Percentiles rank a stretch among this genome's conserved stretches.
Evolutionary conservation across 2,797 vertebrate species (phyloP).

Genomic region (Remorina albescens): DNA sequence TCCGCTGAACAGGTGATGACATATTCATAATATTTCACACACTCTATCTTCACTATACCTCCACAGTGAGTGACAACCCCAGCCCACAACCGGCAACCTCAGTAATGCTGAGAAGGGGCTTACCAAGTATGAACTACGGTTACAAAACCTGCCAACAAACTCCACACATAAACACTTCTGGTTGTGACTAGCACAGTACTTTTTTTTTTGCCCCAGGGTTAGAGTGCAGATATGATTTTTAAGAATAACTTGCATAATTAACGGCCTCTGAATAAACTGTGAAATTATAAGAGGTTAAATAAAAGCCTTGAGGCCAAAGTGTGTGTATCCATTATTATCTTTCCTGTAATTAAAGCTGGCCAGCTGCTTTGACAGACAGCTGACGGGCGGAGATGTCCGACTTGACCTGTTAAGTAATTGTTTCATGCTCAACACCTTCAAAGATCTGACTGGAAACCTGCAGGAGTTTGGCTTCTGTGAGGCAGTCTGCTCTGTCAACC

Average conservation of each 20-base stretch:
- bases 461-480: not conserved
- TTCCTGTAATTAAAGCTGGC: not conserved
- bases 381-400: not conserved
- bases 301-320: not conserved
- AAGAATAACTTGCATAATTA: not conserved
- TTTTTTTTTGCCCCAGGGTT: not conserved
- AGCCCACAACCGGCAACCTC: not conserved
- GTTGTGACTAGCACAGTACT: conserved; percentile 18
- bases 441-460: not conserved
- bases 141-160: conserved; percentile 58
- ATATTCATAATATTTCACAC: conserved; percentile 71
- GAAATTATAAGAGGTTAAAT: not conserved
- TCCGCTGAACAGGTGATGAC: conserved; percentile 63
- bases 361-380: not conserved
- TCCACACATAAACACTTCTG: conserved; percentile 32
- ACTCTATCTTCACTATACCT: conserved; percentile 45
- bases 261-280: not conserved
- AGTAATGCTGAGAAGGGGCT: conserved; percentile 46
- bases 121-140: conserved; percentile 30
- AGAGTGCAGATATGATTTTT: not conserved
- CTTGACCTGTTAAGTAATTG: not conserved
- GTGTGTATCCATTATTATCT: not conserved
- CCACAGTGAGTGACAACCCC: conserved; percentile 18
- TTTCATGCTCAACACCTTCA: not conserved
- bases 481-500: not conserved